phyloP scores from a whole-genome alignment of 2,113 vertebrate species.

The Limanda limanda region DNA sequence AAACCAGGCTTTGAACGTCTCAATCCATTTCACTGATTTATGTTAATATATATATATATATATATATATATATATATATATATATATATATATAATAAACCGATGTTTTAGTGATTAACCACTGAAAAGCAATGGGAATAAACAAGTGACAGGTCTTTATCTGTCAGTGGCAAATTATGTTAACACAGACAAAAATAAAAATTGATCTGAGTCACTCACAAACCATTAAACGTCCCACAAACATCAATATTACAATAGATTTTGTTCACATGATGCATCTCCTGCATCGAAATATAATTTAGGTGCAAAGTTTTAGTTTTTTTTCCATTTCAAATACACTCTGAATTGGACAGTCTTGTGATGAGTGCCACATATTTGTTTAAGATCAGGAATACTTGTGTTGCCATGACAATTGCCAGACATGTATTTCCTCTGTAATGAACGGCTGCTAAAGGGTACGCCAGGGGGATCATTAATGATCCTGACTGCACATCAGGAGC shows the following conservation, averaged over 20 bases:
- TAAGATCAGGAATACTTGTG: background rate
- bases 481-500: background rate
- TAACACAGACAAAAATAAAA: too few species aligned
- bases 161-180: background rate
- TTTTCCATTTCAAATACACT: background rate
- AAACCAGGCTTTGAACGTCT: background rate
- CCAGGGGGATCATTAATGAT: slow-evolving; percentile 1
- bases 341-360: background rate
- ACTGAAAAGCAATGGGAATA: background rate
- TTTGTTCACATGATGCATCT: background rate
- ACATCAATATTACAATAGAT: background rate
- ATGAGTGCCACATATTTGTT: background rate
- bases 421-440: background rate
- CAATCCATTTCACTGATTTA: background rate
- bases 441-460: background rate
- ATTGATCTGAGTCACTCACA: background rate
- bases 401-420: slow-evolving; percentile 4
- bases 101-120: background rate
- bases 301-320: background rate
- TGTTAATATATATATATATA: background rate
- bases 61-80: background rate
- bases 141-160: background rate
- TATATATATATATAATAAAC: background rate
- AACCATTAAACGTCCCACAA: background rate
- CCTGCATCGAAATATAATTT: background rate